Base-by-base conservation (phyloP, 1,140 invertebrate genomes). In the Thereuonema tuberculata region DNA sequence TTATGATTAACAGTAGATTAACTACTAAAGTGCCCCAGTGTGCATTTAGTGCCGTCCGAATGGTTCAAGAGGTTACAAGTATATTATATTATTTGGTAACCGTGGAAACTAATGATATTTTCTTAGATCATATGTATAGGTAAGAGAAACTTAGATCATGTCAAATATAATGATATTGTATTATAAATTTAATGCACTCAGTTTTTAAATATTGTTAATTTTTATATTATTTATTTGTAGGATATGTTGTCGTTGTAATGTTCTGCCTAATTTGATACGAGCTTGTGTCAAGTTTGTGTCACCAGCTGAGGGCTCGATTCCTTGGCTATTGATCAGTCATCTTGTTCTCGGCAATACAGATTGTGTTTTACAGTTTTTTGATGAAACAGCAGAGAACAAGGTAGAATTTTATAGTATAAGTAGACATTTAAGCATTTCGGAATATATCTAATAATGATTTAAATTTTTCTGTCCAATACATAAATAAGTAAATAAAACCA, bases 361-460 rank as follows among this genome's bases (percentile, higher is more conserved):
- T 55, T 55, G 25, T 21, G 27, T 55, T 28, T 55, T 55, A 14
- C 53, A 55, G 14, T 55, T 55, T 21, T 55, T 26, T 29, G 53
- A 55, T 21, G 53, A 55, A 55, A 55, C 53, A 12, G 53, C 53
- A 12, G 53, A 55, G 28, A 55, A 55, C 28, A 55, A 55, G 24
- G 53, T 55, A 55, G 2, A 25, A 12, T 26, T 14, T 24, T 9
- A 12, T 24, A 52, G 24, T 52, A n/a, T n/a, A n/a, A n/a, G n/a
- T n/a, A n/a, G n/a, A n/a, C n/a, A n/a, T n/a, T n/a, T n/a, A n/a
- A n/a, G n/a, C n/a, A n/a, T n/a, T n/a, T n/a, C n/a, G n/a, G n/a
- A n/a, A n/a, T n/a, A n/a, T n/a, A n/a, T n/a, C n/a, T n/a, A n/a
- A n/a, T n/a, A n/a, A n/a, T n/a, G n/a, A n/a, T n/a, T n/a, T n/a